Percentiles rank a stretch among this genome's conserved stretches.
Evolutionary conservation across 2,888 invertebrate species (phyloP).

Genomic region (Erebia aethiops): DNA sequence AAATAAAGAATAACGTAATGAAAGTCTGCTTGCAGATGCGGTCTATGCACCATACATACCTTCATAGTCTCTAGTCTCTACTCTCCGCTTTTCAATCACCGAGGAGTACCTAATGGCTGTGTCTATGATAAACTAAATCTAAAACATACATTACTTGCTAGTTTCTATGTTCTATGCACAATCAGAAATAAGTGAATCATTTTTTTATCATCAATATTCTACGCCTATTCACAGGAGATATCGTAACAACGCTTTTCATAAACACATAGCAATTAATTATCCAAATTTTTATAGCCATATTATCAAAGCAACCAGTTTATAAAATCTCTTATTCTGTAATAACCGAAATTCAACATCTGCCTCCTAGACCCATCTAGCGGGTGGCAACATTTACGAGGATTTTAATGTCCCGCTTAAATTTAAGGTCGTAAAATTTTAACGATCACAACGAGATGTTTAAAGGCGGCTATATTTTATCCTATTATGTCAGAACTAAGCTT

Average conservation of each 20-base stretch:
- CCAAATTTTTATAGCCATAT: background rate
- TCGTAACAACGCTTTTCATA: background rate
- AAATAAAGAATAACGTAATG: no score
- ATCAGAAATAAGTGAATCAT: no score
- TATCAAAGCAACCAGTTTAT: conserved; percentile 10
- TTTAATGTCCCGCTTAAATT: conserved; percentile 64
- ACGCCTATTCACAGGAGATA: background rate
- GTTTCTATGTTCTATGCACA: no score
- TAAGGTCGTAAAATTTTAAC: conserved; percentile 62
- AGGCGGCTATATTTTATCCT: conserved; percentile 63
- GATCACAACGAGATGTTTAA: conserved; percentile 63
- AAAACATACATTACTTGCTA: no score
- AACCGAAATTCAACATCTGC: conserved; percentile 35
- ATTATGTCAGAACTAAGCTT: conserved; percentile 54
- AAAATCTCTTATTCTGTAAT: background rate
- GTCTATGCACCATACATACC: no score
- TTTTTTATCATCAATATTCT: background rate
- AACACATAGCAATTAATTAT: background rate
- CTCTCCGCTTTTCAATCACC: no score
- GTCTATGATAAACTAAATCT: no score
- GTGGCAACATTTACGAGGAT: conserved; percentile 64
- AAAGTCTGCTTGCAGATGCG: no score
- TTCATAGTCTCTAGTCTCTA: no score
- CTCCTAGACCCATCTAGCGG: conserved; percentile 48
- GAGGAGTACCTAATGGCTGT: no score